Evolutionary conservation across 2,113 vertebrate genomes (phyloP), one percentile per base, ranked within the genome.

Genomic region (Stegastes partitus): DNA sequence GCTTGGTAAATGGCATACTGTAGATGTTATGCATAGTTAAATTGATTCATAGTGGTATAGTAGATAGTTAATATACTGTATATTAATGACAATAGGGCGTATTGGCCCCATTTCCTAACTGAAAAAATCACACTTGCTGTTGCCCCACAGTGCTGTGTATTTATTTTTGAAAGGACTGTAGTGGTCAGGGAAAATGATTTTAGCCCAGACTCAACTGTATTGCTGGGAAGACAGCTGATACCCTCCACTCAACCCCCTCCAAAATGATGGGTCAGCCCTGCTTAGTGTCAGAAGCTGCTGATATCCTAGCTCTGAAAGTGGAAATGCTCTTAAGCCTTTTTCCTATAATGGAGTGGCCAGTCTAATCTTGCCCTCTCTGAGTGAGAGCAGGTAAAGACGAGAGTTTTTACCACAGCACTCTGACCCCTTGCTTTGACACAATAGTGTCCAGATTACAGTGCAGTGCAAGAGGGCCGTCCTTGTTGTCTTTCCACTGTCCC

Each of bases 251-350:
- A 53, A 11, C 39, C 64, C 79, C 68, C 77, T 79, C 68, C 77
- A 91, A 91, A 93, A 86, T 90, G 89, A 93, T 87, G 69, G 88
- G 91, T 91, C 91, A 92, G 88, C 88, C 84, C 82, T 59, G 81
- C 87, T 88, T 93, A 92, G 90, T 92, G 89, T 93, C 91, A 91
- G 72, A 87, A 86, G 88, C 84, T 79, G 89, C 90, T 86, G 89
- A 93, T 91, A 91, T 84, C 85, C 85, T 16, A 53, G 75, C 83
- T 88, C 86, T 89, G 79, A 90, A 90, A 91, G 90, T 85, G 76
- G 86, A 84, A 84, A 83, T 87, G 82, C 88, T 90, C 88, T 89
- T 92, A 93, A 94, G 88, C 85, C 77, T 51, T 81, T 79, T 66
- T 79, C 61, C 79, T 82, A 92, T 90, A 92, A 92, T 90, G 70